Evolutionary conservation across 2,888 invertebrate genomes (phyloP), one percentile per base, ranked within the genome.

Genomic region (Unio pictorum): DNA sequence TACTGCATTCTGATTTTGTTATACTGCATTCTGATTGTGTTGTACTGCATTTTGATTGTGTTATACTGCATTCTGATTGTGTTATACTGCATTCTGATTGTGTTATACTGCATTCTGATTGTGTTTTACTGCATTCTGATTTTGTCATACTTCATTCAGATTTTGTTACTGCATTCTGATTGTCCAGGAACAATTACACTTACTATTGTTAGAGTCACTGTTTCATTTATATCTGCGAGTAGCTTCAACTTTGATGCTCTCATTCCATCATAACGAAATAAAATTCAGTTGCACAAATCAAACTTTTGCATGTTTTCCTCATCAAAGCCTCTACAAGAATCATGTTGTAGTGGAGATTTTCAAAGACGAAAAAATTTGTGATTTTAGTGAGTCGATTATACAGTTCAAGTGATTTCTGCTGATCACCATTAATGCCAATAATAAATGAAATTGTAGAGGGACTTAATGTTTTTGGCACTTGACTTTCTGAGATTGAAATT

Each of bases 361-460:
- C 26, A 59, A 18, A 18, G 3, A 2, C 18, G 23, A 59, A 18
- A 15, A 59, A 59, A 59, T 15, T 18, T 59, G 18, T 59, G 59
- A 23, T 3, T 18, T 23, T 15, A 18, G 45, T 45, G 3, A 45
- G 45, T 3, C 11, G 11, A 59, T 59, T 59, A 18, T 23, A 59
- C 20, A 17, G 23, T 23, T 26, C 59, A 3, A 59, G 26, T 59
- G 59, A 20, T 26, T 59, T 59, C 17, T 59, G 59, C 11, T 59
- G 59, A 18, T 26, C 59, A 23, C 59, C 59, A 59, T 59, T 59
- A 23, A 59, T 26, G 59, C 26, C 59, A 59, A 59, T 23, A 23
- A 59, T 59, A 15, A 23, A 59, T 18, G 59, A 20, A 59, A 59
- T 59, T 59, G 8, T 59, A 26, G 58, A n/a, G 23, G 59, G 4